These are phyloP conservation scores for Enteromius trimaculatus DNA, from an alignment of 2,797 vertebrate genomes.

Conservation along the genomic window DNA sequence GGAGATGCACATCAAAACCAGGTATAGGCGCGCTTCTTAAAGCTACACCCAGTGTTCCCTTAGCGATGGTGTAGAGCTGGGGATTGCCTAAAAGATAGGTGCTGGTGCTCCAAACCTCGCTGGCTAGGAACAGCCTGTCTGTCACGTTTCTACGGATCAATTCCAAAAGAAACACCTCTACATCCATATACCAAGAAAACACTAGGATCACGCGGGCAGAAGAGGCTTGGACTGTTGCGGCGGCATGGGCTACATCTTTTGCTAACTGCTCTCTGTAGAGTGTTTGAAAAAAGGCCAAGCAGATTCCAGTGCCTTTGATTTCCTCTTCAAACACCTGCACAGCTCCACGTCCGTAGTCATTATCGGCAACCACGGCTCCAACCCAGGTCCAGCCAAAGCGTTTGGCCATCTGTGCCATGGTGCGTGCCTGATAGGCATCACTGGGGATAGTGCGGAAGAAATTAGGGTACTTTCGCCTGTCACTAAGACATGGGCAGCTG, in stretches of 20 bases:
- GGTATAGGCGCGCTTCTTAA: constrained; percentile 71
- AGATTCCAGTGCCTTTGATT: constrained; percentile 66
- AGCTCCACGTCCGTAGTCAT: constrained; percentile 73
- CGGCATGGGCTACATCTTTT: constrained; percentile 68
- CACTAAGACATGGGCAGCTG: constrained; percentile 69
- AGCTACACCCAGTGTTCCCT: constrained; percentile 77
- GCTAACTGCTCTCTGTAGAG: constrained; percentile 68
- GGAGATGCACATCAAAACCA: constrained; percentile 72
- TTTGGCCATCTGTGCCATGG: constrained; percentile 73
- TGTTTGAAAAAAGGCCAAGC: constrained; percentile 75
- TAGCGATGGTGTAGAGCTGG: constrained; percentile 64
- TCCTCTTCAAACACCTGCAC: constrained; percentile 76
- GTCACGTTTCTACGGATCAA: constrained; percentile 73
- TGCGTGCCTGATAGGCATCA: constrained; percentile 67
- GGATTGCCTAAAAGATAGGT: constrained; percentile 64
- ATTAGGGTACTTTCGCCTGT: constrained; percentile 65
- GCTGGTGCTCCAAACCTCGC: constrained; percentile 80
- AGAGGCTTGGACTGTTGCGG: constrained; percentile 71
- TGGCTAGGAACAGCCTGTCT: constrained; percentile 75
- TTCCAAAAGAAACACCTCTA: constrained; percentile 71
- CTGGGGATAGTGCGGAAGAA: constrained; percentile 70
- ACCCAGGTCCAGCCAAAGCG: constrained; percentile 77
- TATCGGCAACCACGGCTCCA: constrained; percentile 72
- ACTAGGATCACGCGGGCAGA: constrained; percentile 74
- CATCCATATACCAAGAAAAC: constrained; percentile 74